Percentiles rank a stretch among this genome's conserved stretches.
These are phyloP conservation scores for Campopleginae sp. DNA, from an alignment of 2,888 invertebrate genomes.

Conservation along the genomic window DNA sequence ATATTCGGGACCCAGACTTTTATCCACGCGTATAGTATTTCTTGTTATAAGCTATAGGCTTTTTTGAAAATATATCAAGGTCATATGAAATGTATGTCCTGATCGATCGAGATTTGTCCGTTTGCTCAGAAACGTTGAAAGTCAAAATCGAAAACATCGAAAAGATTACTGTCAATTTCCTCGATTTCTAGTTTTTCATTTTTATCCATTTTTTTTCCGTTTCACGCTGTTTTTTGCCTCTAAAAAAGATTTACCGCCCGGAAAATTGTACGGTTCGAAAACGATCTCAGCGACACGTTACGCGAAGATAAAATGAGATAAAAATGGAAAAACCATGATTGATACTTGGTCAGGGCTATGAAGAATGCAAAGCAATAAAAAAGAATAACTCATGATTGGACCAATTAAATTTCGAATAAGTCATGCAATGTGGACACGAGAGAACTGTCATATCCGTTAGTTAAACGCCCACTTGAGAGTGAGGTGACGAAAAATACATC, in stretches of 20 bases:
- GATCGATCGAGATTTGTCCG: too few species aligned
- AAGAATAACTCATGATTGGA: background rate
- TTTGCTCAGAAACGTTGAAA: too few species aligned
- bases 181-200: too few species aligned
- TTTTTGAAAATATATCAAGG: background rate
- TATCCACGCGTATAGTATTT: background rate
- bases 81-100: background rate
- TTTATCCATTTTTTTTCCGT: too few species aligned
- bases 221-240: too few species aligned
- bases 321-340: background rate
- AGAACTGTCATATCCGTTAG: conserved; percentile 46
- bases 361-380: background rate
- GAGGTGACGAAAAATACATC: conserved; percentile 60
- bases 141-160: too few species aligned
- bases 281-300: too few species aligned
- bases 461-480: conserved; percentile 71
- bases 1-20: conserved; percentile 18
- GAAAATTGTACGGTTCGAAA: too few species aligned
- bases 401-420: background rate
- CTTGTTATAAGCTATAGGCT: background rate
- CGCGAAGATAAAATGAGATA: too few species aligned
- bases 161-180: too few species aligned
- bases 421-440: background rate
- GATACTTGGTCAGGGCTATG: background rate
- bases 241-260: too few species aligned